These are phyloP conservation scores for Eptesicus fuscus DNA, from an alignment of 2,113 vertebrate genomes.

Conservation along the genomic window DNA sequence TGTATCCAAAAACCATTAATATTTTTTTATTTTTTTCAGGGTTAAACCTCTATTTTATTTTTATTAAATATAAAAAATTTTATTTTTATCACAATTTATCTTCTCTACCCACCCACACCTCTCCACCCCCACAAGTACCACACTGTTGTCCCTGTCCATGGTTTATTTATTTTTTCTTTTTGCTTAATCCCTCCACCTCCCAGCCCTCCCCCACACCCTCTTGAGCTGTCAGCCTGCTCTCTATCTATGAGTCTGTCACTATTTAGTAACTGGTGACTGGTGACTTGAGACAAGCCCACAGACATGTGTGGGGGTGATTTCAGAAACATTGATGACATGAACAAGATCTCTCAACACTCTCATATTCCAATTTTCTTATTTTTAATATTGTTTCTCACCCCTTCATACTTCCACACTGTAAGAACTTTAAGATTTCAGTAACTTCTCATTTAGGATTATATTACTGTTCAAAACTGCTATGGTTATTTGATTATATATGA, in stretches of 20 bases:
- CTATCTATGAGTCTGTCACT: not conserved
- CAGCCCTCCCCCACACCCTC: not conserved
- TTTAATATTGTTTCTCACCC: not conserved
- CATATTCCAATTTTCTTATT: not conserved
- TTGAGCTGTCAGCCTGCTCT: not conserved
- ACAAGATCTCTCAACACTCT: not conserved
- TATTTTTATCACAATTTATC: not conserved
- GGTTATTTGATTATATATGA: not conserved
- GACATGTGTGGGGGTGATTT: not conserved
- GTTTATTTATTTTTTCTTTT: not conserved
- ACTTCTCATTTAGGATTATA: not conserved
- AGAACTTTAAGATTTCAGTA: not conserved
- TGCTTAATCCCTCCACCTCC: not conserved
- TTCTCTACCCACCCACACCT: not conserved
- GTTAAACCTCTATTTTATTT: not conserved
- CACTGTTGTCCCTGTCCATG: not conserved
- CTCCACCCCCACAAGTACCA: not conserved
- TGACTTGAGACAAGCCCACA: not conserved
- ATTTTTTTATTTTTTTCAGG: not conserved
- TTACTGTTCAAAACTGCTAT: not conserved
- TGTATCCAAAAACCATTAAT: not conserved
- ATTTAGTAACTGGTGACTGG: not conserved
- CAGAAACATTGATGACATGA: not conserved
- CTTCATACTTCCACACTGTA: not conserved
- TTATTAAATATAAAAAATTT: not conserved